These are phyloP conservation scores for Argopecten irradians DNA, from an alignment of 1,140 invertebrate species.

Conservation along the genomic window DNA sequence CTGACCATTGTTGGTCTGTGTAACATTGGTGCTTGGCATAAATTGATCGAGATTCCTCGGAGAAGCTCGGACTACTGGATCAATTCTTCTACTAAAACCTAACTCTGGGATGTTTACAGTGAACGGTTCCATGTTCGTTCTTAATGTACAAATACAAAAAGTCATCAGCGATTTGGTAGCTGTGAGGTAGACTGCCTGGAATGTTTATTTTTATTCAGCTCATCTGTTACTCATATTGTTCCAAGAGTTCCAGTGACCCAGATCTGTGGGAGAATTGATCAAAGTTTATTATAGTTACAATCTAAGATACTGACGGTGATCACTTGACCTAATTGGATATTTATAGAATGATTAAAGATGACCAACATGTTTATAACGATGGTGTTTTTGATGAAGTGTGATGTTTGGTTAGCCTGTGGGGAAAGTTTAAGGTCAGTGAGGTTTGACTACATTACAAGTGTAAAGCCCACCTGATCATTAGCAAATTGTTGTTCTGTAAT, in stretches of 20 bases:
- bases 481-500: background rate
- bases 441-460: background rate
- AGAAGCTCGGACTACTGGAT: background rate
- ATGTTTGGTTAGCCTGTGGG: background rate
- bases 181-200: background rate
- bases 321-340: background rate
- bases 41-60: too few relatives aligned
- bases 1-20: background rate
- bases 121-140: background rate
- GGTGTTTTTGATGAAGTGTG: background rate
- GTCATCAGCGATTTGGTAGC: background rate
- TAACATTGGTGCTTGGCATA: background rate
- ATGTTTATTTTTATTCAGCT: background rate
- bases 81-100: background rate
- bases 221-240: background rate
- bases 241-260: background rate
- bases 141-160: background rate
- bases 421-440: background rate
- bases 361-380: background rate
- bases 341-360: background rate
- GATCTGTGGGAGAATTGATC: background rate
- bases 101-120: background rate
- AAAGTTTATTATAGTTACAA: background rate
- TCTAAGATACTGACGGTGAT: background rate
- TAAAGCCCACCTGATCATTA: background rate